Conservation (phyloP, 2,797 vertebrate genomes). For the Pitangus sulphuratus region DNA sequence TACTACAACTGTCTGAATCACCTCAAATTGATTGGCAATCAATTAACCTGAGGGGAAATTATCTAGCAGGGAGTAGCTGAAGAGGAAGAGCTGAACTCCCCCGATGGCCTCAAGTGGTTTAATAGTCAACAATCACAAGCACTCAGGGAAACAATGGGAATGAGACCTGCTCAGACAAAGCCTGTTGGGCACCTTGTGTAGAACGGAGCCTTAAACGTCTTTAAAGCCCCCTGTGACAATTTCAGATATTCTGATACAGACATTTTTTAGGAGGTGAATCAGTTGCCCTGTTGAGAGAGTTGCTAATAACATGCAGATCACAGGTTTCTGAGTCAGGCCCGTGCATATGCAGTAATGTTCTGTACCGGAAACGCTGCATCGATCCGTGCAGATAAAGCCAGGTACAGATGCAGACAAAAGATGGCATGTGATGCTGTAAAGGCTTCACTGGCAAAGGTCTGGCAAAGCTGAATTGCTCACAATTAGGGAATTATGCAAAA, state of each 20-base stretch:
- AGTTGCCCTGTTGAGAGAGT: background rate
- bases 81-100: slow-evolving; percentile 5
- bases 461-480: slow-evolving; percentile 18
- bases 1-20: background rate
- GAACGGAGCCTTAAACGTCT: background rate
- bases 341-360: background rate
- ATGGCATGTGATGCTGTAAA: background rate
- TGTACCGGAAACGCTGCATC: background rate
- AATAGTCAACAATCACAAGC: background rate
- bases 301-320: background rate
- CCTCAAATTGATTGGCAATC: background rate
- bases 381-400: background rate
- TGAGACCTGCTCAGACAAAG: background rate
- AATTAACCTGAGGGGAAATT: slow-evolving; percentile 3
- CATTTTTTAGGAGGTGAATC: background rate
- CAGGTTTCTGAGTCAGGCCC: slow-evolving; percentile 38
- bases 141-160: background rate
- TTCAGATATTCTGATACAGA: background rate
- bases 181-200: background rate
- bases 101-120: background rate
- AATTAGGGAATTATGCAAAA: background rate
- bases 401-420: background rate
- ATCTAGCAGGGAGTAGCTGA: background rate
- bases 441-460: background rate
- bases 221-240: background rate